Evolutionary conservation across 2,113 vertebrate species (phyloP).

Genomic region (Bufo gargarizans): DNA sequence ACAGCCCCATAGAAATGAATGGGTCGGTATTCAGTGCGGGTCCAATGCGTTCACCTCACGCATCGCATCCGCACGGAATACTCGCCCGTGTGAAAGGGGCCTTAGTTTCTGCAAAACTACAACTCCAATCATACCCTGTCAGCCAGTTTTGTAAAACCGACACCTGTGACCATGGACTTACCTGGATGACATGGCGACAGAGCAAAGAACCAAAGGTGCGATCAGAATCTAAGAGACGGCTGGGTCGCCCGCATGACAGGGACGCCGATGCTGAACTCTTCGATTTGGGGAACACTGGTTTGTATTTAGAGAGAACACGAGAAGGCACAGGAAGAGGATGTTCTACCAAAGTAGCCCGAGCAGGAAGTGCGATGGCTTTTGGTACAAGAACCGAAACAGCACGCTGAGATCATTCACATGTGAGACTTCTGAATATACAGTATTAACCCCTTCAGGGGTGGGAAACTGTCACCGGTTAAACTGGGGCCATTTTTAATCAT

Average conservation of each 20-base stretch:
- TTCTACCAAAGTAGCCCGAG: constrained; percentile 58
- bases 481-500: background rate
- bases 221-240: background rate
- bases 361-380: constrained; percentile 66
- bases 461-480: background rate
- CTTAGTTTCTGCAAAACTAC: too few relatives aligned
- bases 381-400: constrained; percentile 52
- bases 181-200: background rate
- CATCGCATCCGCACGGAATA: too few relatives aligned
- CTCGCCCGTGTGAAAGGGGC: too few relatives aligned
- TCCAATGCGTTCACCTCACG: too few relatives aligned
- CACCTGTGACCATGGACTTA: background rate
- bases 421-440: background rate
- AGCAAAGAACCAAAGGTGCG: background rate
- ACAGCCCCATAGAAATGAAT: too few relatives aligned
- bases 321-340: constrained; percentile 74
- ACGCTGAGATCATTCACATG: background rate
- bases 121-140: too few relatives aligned
- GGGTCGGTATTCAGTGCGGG: too few relatives aligned
- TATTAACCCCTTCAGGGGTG: constrained; percentile 6
- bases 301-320: background rate
- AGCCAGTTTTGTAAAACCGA: background rate
- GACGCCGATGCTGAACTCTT: background rate
- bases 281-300: background rate
- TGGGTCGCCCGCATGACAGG: background rate